Evolutionary conservation across 2,888 invertebrate genomes (phyloP).

Genomic region (Eutolmus rufibarbis): DNA sequence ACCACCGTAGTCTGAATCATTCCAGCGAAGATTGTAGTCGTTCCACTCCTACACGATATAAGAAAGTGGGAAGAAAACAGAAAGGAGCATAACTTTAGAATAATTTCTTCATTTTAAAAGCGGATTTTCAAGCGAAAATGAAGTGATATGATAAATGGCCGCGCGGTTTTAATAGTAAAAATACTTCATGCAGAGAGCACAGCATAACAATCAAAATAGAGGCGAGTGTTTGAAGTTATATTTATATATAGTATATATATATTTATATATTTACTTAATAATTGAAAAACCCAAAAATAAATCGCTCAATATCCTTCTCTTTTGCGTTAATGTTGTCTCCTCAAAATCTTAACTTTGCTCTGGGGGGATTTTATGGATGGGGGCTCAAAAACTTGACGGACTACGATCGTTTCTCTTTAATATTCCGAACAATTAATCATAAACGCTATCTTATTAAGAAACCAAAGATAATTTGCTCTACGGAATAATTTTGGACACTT

Average conservation of each 20-base stretch:
- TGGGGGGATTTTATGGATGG: neutral
- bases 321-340: slow-evolving; percentile 21
- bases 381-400: neutral
- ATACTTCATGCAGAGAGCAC: slow-evolving; percentile 20
- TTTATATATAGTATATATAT: neutral
- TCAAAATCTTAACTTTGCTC: neutral
- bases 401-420: neutral
- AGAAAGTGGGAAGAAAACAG: slow-evolving; percentile 31
- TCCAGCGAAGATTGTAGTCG: slow-evolving; percentile 97
- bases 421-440: neutral
- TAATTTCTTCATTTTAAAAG: neutral
- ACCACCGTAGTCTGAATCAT: slow-evolving; percentile 91
- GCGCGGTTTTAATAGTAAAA: neutral
- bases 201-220: neutral
- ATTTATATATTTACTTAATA: neutral
- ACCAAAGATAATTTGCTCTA: neutral
- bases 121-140: neutral
- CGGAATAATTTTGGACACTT: neutral
- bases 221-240: neutral
- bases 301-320: neutral
- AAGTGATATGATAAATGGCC: slow-evolving; percentile 28
- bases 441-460: neutral
- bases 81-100: slow-evolving; percentile 49
- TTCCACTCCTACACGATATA: slow-evolving; percentile 85
- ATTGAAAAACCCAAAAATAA: neutral